Percentiles rank a stretch among this genome's conserved stretches.
phyloP scores from a whole-genome alignment of 2,888 invertebrate species.

The Chloromyia formosa region DNA sequence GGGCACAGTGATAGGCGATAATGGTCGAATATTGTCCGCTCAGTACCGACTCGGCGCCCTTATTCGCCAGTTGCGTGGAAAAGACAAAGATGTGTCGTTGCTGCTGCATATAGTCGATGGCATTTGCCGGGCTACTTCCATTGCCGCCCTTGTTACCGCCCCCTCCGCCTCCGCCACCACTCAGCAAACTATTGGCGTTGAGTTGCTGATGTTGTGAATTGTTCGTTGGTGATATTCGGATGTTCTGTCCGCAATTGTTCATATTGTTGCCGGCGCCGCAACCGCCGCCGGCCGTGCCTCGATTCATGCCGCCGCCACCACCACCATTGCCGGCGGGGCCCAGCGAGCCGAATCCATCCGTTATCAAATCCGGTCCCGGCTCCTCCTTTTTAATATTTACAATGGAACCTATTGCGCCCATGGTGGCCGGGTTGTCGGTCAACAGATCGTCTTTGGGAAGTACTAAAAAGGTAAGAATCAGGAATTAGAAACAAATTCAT shows the following conservation, averaged over 20 bases:
- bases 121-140: conserved; percentile 46
- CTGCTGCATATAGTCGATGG: conserved; percentile 83
- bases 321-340: conserved; percentile 46
- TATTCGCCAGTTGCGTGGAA: conserved; percentile 92
- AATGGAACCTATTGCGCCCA: conserved; percentile 34
- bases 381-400: conserved; percentile 49
- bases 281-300: conserved; percentile 28
- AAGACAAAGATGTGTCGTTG: conserved; percentile 99
- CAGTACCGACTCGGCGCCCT: conserved; percentile 91
- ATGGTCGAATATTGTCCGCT: conserved; percentile 91
- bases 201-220: conserved; percentile 33
- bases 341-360: conserved; percentile 44
- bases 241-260: conserved; percentile 49
- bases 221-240: conserved; percentile 47
- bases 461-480: conserved; percentile 26
- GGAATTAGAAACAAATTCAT: conserved; percentile 1
- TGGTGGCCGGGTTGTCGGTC: conserved; percentile 34
- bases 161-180: conserved; percentile 33
- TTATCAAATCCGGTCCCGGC: conserved; percentile 43
- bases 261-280: conserved; percentile 43
- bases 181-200: conserved; percentile 41
- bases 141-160: conserved; percentile 33
- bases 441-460: conserved; percentile 45
- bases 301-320: conserved; percentile 34
- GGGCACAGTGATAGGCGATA: conserved; percentile 94